Base-by-base conservation (phyloP, 2,797 vertebrate genomes). In the Otus scops region DNA sequence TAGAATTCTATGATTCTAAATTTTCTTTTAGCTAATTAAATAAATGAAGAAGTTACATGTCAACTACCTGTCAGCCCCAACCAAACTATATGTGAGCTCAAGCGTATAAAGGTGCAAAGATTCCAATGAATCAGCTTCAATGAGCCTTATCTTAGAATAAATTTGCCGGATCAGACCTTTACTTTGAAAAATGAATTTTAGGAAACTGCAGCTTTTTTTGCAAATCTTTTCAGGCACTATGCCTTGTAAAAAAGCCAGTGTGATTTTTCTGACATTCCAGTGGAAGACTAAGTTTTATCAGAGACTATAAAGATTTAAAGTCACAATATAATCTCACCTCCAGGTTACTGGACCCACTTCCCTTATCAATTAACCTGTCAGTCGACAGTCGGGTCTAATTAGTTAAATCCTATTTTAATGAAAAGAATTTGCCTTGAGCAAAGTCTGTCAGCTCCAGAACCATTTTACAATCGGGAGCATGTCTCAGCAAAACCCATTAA, bases 361-460 rank as follows among this genome's bases (percentile, higher is more conserved):
- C 96, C 93, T 95, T 97, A 97, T 96, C 96, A 96, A 97, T 97
- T 97, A 98, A 95, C 89, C 88, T 97, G 95, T 96, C 96, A 95
- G 94, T 68, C 4, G 6, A 88, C 82, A 95, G 87, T 97, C 18
- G 4, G 61, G 74, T 92, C 94, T 95, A 96, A 98, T 97, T 97
- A 97, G 93, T 93, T 81, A 96, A 97, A 97, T 95, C 95, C 91
- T 56, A 94, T 96, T 94, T 96, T 97, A 97, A 97, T 97, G 91
- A 97, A 97, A 97, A 96, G 97, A 97, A 96, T 91, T 95, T 91
- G 97, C 96, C 94, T 78, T 81, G 82, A 96, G 96, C 86, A 27
- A 64, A 96, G 77, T 84, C 85, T 96, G 91, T 90, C 92, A 96
- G 87, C 90, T 97, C 77, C 89, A 97, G 88, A 87, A 82, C 82